These are phyloP conservation scores for Scleropages formosus DNA, from an alignment of 2,797 vertebrate genomes.

Conservation along the genomic window DNA sequence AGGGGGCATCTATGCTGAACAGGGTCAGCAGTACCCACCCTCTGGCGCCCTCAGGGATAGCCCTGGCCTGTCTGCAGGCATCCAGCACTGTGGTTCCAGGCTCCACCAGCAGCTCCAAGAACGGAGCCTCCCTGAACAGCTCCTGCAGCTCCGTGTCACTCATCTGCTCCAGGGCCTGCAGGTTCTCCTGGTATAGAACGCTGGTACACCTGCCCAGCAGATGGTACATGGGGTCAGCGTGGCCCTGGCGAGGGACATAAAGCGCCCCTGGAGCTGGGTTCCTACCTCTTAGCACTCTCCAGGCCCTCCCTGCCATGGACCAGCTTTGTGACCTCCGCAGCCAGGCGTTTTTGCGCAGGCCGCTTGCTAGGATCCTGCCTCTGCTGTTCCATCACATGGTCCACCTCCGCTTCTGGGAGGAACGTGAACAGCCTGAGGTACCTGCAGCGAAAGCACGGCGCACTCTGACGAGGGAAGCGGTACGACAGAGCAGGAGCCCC, in stretches of 20 bases:
- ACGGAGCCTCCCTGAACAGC: conserved; percentile 85
- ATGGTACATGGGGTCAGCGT: not conserved
- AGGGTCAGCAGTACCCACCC: conserved; percentile 66
- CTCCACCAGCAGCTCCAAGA: conserved; percentile 84
- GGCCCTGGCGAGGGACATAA: not conserved
- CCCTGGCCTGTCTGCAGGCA: conserved; percentile 76
- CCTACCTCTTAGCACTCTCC: conserved; percentile 87
- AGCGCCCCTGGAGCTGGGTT: not conserved
- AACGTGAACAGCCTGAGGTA: conserved; percentile 94
- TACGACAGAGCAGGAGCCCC: no score
- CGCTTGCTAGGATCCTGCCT: conserved; percentile 80
- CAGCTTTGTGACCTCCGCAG: conserved; percentile 92
- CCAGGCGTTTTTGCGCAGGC: conserved; percentile 85
- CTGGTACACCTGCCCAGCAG: conserved; percentile 78
- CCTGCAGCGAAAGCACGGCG: conserved; percentile 57
- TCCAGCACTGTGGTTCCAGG: conserved; percentile 85
- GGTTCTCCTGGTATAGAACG: conserved; percentile 80
- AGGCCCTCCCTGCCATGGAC: conserved; percentile 91
- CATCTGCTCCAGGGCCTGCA: conserved; percentile 85
- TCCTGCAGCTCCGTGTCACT: conserved; percentile 88
- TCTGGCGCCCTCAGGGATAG: conserved; percentile 81
- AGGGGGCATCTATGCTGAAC: not conserved
- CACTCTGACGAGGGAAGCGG: not conserved
- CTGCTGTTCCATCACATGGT: conserved; percentile 85
- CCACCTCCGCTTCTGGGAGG: conserved; percentile 83